Percentiles rank a stretch among this genome's conserved stretches.
Conservation (phyloP, 2,113 vertebrate species). For the Elgaria multicarinata region DNA sequence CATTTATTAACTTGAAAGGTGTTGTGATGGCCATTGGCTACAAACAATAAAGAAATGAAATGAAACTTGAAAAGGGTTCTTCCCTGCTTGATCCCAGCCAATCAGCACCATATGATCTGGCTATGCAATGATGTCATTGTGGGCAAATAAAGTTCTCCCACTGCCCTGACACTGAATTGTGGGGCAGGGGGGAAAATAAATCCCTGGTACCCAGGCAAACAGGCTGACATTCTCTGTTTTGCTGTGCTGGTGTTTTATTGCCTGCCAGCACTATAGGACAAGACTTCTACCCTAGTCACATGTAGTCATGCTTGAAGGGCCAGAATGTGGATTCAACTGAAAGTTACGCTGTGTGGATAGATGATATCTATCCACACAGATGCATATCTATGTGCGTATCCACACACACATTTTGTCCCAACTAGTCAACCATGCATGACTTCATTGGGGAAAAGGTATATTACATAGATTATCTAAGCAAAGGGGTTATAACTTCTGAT, state of each 20-base stretch:
- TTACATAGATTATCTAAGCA: background rate
- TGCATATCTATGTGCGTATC: background rate
- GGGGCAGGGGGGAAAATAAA: too few relatives aligned
- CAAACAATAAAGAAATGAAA: too few relatives aligned
- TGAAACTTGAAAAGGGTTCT: too few relatives aligned
- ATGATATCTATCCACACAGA: background rate
- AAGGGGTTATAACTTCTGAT: background rate
- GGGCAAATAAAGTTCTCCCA: background rate
- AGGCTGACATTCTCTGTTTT: background rate
- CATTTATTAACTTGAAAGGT: background rate
- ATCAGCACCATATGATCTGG: background rate
- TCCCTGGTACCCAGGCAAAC: background rate
- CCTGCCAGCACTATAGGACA: background rate
- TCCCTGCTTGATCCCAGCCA: background rate
- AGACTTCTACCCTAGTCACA: background rate
- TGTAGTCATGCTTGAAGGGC: background rate
- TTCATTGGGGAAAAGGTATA: background rate
- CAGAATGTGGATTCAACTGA: conserved; percentile 3
- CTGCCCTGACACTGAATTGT: background rate
- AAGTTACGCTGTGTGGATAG: background rate
- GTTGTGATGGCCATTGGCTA: too few relatives aligned
- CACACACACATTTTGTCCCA: background rate
- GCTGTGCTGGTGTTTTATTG: background rate
- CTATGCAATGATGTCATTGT: background rate
- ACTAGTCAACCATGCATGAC: background rate